Evolutionary conservation across 1,140 invertebrate genomes (phyloP).

Genomic region (Theocolax elegans): DNA sequence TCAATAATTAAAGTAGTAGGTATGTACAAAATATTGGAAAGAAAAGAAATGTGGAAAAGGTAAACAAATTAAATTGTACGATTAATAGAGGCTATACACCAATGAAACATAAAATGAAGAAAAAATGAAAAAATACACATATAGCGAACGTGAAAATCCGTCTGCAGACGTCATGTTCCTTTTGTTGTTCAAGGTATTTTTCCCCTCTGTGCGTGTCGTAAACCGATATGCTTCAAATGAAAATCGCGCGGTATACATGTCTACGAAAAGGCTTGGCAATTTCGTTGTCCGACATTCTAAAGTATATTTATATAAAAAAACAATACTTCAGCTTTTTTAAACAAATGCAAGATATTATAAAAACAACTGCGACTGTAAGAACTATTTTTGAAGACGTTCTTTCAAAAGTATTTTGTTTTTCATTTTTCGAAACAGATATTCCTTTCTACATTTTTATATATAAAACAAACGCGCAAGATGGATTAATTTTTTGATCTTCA

Average conservation of each 20-base stretch:
- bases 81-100: conserved; percentile 9
- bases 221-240: conserved; percentile 5
- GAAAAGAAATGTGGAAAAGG: conserved; percentile 19
- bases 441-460: conserved; percentile 28
- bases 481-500: conserved; percentile 15
- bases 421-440: conserved; percentile 11
- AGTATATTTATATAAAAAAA: conserved; percentile 31
- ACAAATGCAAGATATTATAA: conserved; percentile 6
- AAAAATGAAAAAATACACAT: background rate
- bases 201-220: conserved; percentile 28
- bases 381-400: conserved; percentile 37
- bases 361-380: conserved; percentile 6
- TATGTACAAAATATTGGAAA: conserved; percentile 2
- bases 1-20: background rate
- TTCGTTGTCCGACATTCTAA: conserved; percentile 26
- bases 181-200: conserved; percentile 32
- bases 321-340: conserved; percentile 31
- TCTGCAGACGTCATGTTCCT: conserved; percentile 20
- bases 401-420: conserved; percentile 33
- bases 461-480: conserved; percentile 3
- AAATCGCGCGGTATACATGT: conserved; percentile 2
- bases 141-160: conserved; percentile 13
- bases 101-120: conserved; percentile 15
- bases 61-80: conserved; percentile 12
- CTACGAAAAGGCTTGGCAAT: conserved; percentile 16